Base-by-base conservation (phyloP, 1,140 invertebrate genomes). In the Lordiphosa mommai region DNA sequence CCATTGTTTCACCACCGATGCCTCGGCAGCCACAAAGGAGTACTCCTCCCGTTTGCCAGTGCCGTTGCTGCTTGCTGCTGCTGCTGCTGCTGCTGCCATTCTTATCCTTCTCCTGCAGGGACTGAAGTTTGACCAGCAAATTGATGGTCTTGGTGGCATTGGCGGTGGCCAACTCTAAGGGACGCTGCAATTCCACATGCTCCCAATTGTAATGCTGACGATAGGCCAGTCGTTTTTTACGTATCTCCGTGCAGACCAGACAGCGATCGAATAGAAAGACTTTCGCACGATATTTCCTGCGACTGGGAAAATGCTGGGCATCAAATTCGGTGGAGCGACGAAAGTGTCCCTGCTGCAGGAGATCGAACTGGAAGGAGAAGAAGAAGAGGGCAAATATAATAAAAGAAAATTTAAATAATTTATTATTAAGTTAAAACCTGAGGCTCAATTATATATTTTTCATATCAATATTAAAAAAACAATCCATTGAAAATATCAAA, bases 201-300 rank as follows among this genome's bases (percentile, higher is more conserved):
- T 82, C 69, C 86, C 86, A 88, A 33, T 66, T 40, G 46, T 76
- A 88, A 44, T 87, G 73, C 40, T 88, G 80, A 6, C 86, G 67
- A 66, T 85, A 89, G 40, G 72, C 61, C 16, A 89, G 12, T 1
- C 74, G 57, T 8, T 70, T 65, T 34, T 88, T 87, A 0, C 86
- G 74, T 44, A 86, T 61, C 61, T 89, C 88, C 1, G 88, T 72
- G 53, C 87, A 89, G 1, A 89, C 61, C 14, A 89, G 29, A 9
- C 73, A 73, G 0, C 72, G 79, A 36, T 89, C 88, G 56, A 89
- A 89, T 1, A 89, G 72, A 17, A 89, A 89, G 2, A 88, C 51
- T 44, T 88, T 88, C 2, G 74, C 71, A 0, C 68, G 61, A 37
- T 85, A 89, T 49, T 72, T 86, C 46, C 87, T 88, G 14, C 84